These are phyloP conservation scores for Miniopterus natalensis DNA, from an alignment of 2,113 vertebrate genomes.

Conservation along the genomic window DNA sequence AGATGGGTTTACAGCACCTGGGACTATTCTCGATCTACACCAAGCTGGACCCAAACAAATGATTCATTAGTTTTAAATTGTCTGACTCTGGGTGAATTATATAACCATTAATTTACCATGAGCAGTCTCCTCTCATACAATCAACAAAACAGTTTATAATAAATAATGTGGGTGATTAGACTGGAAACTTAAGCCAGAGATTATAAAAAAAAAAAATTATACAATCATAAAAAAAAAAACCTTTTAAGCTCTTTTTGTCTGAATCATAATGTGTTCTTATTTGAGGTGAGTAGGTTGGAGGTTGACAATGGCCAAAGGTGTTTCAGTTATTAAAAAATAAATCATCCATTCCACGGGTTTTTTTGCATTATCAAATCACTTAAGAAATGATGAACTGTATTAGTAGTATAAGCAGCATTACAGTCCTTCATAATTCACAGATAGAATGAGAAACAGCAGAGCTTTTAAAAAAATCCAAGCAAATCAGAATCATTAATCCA, in stretches of 20 bases:
- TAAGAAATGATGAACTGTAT: slow-evolving; percentile 3
- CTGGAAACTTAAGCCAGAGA: neutral
- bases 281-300: neutral
- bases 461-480: neutral
- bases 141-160: neutral
- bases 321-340: slow-evolving; percentile 29
- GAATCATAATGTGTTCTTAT: neutral
- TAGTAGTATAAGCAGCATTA: neutral
- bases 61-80: neutral
- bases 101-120: neutral
- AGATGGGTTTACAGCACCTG: neutral
- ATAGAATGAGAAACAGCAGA: neutral
- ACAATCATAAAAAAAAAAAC: neutral
- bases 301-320: neutral
- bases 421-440: slow-evolving; percentile 47
- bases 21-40: neutral
- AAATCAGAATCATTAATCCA: slow-evolving; percentile 25
- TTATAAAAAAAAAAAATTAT: neutral
- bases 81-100: neutral
- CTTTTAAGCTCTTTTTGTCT: neutral
- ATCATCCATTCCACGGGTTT: neutral
- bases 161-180: neutral
- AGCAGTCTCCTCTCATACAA: neutral
- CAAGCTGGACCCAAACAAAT: neutral
- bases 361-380: neutral